Evolutionary conservation across 2,797 vertebrate genomes (phyloP), one percentile per base, ranked within the genome.

Genomic region (Oreochromis grahami): DNA sequence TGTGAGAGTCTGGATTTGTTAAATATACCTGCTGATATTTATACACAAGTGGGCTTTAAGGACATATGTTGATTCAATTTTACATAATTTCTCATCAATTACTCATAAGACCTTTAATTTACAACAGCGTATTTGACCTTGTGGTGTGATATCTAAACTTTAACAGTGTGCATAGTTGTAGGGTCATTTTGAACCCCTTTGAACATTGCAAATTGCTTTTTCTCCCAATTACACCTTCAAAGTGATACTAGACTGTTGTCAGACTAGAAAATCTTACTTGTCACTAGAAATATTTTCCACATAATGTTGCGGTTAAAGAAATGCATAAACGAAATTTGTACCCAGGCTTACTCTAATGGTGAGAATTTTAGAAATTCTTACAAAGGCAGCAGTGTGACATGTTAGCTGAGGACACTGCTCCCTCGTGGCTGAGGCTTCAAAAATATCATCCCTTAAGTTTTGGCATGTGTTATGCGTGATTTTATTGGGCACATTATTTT

Each of bases 31-130:
- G 32, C 53, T 81, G 76, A 48, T 84, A 26, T 81, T 83, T 43
- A 60, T 84, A 86, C 70, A 84, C 82, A 87, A 77, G 34, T 63
- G 41, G 38, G 5, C 84, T 85, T 83, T 78, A 29, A 72, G 45
- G 78, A 17, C 53, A 58, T 70, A 34, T 15, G 56, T 38, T 78
- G 29, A 78, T 85, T 36, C 15, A 19, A 65, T 84, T 63, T 65
- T 17, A 84, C 43, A 78, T 83, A 36, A 78, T 55, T 89, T 84
- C 51, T 81, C 17, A 72, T 45, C 38, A 38, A 9, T 74, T 78
- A 82, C 70, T 84, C 32, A 74, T 13, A 68, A 70, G 60, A 72
- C 74, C 17, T 78, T 76, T 82, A 29, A 79, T 90, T 85, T 78
- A 38, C 65, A 83, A 58, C 3, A 7, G 56, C 45, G 55, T 78